phyloP scores from a whole-genome alignment of 2,797 vertebrate genomes.

The Gallinago stenura region DNA sequence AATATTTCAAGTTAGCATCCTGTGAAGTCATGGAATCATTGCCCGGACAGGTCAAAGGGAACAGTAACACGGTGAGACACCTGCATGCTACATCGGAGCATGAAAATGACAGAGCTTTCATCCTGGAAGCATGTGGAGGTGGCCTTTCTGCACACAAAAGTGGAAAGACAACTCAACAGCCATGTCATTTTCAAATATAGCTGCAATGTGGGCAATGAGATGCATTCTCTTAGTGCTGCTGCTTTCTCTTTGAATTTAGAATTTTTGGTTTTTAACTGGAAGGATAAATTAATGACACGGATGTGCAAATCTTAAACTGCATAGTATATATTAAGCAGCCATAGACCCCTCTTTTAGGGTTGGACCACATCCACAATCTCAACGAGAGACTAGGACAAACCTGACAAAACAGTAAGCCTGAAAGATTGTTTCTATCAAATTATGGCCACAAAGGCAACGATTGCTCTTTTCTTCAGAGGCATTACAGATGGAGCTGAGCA shows the following conservation, averaged over 20 bases:
- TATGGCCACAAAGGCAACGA: slow-evolving; percentile 70
- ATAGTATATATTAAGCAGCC: slow-evolving; percentile 91
- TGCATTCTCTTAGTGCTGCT: neutral
- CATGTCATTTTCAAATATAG: slow-evolving; percentile 16
- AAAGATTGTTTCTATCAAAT: slow-evolving; percentile 52
- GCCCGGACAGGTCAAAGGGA: slow-evolving; percentile 41
- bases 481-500: slow-evolving; percentile 49
- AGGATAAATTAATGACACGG: slow-evolving; percentile 52
- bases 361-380: slow-evolving; percentile 78
- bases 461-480: slow-evolving; percentile 53
- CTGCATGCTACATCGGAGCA: slow-evolving; percentile 53
- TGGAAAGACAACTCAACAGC: slow-evolving; percentile 21
- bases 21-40: slow-evolving; percentile 9
- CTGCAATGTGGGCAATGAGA: neutral
- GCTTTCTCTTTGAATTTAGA: slow-evolving; percentile 21
- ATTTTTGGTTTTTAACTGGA: slow-evolving; percentile 51
- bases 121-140: neutral
- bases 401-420: slow-evolving; percentile 75
- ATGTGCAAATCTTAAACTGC: slow-evolving; percentile 90
- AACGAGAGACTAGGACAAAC: slow-evolving; percentile 75
- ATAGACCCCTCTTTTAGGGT: slow-evolving; percentile 64
- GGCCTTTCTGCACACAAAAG: slow-evolving; percentile 28
- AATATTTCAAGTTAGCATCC: slow-evolving; percentile 53
- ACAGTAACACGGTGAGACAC: slow-evolving; percentile 38
- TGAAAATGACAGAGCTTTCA: slow-evolving; percentile 37